Evolutionary conservation across 1,140 invertebrate species (phyloP), one percentile per base, ranked within the genome.

Genomic region (Drosophila littoralis): DNA sequence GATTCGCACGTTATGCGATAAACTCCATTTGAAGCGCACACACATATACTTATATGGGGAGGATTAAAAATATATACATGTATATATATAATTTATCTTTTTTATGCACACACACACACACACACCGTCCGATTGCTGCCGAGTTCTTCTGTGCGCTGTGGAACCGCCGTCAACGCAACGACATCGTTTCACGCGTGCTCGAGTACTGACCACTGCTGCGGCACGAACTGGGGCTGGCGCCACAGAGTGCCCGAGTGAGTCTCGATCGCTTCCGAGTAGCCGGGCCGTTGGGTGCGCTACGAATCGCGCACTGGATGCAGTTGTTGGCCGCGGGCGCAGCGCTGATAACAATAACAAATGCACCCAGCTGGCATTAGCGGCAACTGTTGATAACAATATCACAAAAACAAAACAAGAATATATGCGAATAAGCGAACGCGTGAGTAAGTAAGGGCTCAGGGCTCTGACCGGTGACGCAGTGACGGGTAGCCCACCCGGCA

Each of bases 101-200:
- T 28, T 28, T 28, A 28, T 28, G 22, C 13, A 59, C 35, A 35
- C 32, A 46, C 45, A 46, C 43, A 42, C 38, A 66, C 8, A 68
- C 48, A 66, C 68, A 78, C 66, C 66, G 75, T 68, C 63, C 63
- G 66, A 72, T 77, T 77, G n/a, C 45, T 64, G 17, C 60, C 76
- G 52, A 76, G 76, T 64, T 78, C 73, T 79, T 78, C 73, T 77
- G 66, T 77, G 65, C 57, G 55, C 83, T 74, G 43, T 68, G 76
- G 77, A 77, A 61, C 48, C 84, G 73, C 70, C 81, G 84, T 89
- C 77, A 90, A 84, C 84, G 85, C 85, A 69, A 90, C 84, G 70
- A 65, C 84, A 89, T 89, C 86, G 85, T 74, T 75, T 84, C 85
- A 89, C 84, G 84, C 84, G 85, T 89, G 61, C 80, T 84, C 84